Percentiles rank a stretch among this genome's conserved stretches.
phyloP scores from a whole-genome alignment of 2,888 invertebrate species.

The Ormyrus thymus region DNA sequence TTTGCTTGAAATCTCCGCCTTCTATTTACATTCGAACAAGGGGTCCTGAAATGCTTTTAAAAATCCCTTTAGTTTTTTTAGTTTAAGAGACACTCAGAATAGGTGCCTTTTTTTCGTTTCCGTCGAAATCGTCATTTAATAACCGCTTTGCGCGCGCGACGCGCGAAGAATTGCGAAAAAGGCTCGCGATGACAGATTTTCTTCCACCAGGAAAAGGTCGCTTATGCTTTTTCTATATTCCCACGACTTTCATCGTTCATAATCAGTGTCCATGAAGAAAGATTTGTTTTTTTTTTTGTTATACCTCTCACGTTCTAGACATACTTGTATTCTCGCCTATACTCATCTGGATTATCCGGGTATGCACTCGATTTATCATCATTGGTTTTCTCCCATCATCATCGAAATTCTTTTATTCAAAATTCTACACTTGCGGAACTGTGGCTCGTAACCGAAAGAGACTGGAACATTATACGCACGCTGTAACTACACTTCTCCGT shows the following conservation, averaged over 20 bases:
- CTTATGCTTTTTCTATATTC: slow-evolving; percentile 40
- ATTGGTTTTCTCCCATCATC: slow-evolving; percentile 54
- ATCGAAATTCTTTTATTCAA: slow-evolving; percentile 47
- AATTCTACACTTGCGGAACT: slow-evolving; percentile 70
- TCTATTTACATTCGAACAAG: slow-evolving; percentile 53
- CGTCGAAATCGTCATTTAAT: slow-evolving; percentile 49
- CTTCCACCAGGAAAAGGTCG: slow-evolving; percentile 52
- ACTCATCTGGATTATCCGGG: slow-evolving; percentile 51
- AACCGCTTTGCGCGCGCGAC: slow-evolving; percentile 52
- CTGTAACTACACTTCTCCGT: slow-evolving; percentile 60
- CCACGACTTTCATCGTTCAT: slow-evolving; percentile 28
- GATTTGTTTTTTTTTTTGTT: slow-evolving; percentile 42
- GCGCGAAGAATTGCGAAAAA: slow-evolving; percentile 61
- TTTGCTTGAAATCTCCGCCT: slow-evolving; percentile 8
- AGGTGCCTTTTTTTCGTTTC: slow-evolving; percentile 8
- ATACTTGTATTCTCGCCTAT: slow-evolving; percentile 50
- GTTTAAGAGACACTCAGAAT: neutral
- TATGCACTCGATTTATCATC: slow-evolving; percentile 39
- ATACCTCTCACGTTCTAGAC: slow-evolving; percentile 53
- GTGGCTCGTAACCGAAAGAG: slow-evolving; percentile 72
- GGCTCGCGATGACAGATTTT: slow-evolving; percentile 57
- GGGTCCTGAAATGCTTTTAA: slow-evolving; percentile 51
- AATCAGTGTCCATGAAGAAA: slow-evolving; percentile 53
- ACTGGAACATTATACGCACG: slow-evolving; percentile 65
- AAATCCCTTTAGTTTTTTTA: slow-evolving; percentile 50